Evolutionary conservation across 2,113 vertebrate genomes (phyloP).

Genomic region (sheep (Ovis aries)): DNA sequence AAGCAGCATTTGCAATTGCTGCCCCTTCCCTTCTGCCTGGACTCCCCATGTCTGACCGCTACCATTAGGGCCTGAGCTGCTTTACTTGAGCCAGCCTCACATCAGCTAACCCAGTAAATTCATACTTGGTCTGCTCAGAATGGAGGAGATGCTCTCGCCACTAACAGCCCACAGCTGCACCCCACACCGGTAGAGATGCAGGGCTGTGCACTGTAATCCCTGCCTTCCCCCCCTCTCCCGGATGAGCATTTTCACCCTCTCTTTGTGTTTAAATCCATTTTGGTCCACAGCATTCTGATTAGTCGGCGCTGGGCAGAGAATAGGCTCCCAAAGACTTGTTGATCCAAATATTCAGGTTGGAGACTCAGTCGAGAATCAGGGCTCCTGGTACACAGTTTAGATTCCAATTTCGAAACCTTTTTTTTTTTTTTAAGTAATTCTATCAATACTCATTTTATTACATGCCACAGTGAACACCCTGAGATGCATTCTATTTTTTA

Average conservation of each 20-base stretch:
- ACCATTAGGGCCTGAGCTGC: neutral
- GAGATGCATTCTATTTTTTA: constrained; percentile 77
- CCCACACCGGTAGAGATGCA: neutral
- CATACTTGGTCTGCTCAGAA: neutral
- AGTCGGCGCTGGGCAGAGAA: neutral
- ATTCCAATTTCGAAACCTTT: neutral
- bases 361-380: neutral
- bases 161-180: neutral
- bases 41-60: neutral
- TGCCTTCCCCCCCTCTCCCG: accelerated
- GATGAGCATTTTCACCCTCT: neutral
- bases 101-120: neutral
- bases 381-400: neutral
- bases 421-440: neutral
- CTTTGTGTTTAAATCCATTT: neutral
- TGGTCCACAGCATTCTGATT: neutral
- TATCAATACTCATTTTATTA: constrained; percentile 51
- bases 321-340: neutral
- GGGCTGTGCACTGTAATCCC: neutral
- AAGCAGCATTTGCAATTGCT: neutral
- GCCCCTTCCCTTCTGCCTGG: neutral
- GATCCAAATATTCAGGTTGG: constrained; percentile 51
- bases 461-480: constrained; percentile 32
- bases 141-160: neutral
- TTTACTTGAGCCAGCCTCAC: neutral